phyloP scores from a whole-genome alignment of 1,140 invertebrate genomes.

The Drosophila sturtevanti region DNA sequence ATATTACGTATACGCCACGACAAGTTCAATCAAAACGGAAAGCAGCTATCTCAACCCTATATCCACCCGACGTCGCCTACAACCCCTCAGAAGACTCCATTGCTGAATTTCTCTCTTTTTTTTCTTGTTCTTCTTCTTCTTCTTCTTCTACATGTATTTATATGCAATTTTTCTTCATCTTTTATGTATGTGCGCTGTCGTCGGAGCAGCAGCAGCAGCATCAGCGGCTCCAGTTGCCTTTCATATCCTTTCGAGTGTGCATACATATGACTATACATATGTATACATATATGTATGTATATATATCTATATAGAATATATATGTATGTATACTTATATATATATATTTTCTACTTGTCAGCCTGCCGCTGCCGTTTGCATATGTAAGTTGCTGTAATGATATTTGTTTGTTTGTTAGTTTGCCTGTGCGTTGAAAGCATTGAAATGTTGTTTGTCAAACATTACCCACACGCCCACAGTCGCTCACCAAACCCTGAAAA shows the following conservation, averaged over 20 bases:
- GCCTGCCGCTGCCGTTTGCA: conserved; percentile 58
- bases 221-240: conserved; percentile 33
- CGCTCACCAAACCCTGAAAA: not conserved
- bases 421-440: conserved; percentile 74
- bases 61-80: not conserved
- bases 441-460: conserved; percentile 73
- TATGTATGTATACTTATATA: conserved; percentile 35
- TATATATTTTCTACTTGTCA: conserved; percentile 61
- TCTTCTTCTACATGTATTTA: conserved; percentile 52
- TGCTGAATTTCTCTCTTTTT: conserved; percentile 37
- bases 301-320: too few species aligned
- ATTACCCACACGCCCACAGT: conserved; percentile 7
- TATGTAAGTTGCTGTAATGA: conserved; percentile 77
- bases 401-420: conserved; percentile 64
- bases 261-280: conserved; percentile 20
- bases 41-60: conserved; percentile 45
- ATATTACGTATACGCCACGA: conserved; percentile 69
- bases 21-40: conserved; percentile 65
- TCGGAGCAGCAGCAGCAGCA: conserved; percentile 21
- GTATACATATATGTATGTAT: conserved; percentile 41
- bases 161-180: conserved; percentile 80
- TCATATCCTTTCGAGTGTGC: conserved; percentile 75
- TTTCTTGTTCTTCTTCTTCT: not conserved
- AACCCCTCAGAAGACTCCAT: not conserved
- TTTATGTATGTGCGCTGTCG: conserved; percentile 76